Evolutionary conservation across 2,888 invertebrate species (phyloP), one percentile per base, ranked within the genome.

Genomic region (Drosophila sordidula): DNA sequence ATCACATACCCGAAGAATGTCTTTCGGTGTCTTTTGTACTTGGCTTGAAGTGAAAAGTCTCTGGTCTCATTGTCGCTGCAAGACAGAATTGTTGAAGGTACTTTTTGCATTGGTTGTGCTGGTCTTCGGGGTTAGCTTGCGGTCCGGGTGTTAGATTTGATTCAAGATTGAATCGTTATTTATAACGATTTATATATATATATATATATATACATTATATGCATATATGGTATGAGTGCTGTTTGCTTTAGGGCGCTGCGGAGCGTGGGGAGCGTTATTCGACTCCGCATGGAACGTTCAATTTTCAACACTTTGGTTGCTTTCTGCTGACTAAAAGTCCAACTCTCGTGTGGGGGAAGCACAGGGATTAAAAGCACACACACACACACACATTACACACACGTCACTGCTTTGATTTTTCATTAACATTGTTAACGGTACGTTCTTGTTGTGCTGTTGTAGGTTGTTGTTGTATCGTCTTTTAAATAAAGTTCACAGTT

Each of bases 401-500:
- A 56, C 52, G 62, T 72, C 75, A 75, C 75, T 75, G 76, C 76
- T 68, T 75, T 52, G 62, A 50, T 67, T 50, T 61, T 47, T 52
- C 42, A 61, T 64, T 44, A 45, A 54, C 47, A 34, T 57, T 39
- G 71, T 66, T 70, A 75, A 65, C 80, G 86, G 75, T 67, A 71
- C 70, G 80, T 77, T 74, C 70, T 70, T 63, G 72, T 75, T 65
- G 70, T 78, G 62, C 58, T 62, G 72, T 70, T 63, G 67, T 56
- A 65, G 59, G 45, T 72, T 64, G 69, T 71, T 67, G 62, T 65
- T 78, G 76, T 75, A 76, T 18, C 75, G 76, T 75, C 77, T 64
- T 62, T 70, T 66, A 86, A 86, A 87, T 86, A 86, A 86, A 86
- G 88, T 86, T 86, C 85, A 77, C 85, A 85, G 62, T 75, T 79